phyloP scores from a whole-genome alignment of 2,888 invertebrate genomes.

The Temnothorax rugatulus region DNA sequence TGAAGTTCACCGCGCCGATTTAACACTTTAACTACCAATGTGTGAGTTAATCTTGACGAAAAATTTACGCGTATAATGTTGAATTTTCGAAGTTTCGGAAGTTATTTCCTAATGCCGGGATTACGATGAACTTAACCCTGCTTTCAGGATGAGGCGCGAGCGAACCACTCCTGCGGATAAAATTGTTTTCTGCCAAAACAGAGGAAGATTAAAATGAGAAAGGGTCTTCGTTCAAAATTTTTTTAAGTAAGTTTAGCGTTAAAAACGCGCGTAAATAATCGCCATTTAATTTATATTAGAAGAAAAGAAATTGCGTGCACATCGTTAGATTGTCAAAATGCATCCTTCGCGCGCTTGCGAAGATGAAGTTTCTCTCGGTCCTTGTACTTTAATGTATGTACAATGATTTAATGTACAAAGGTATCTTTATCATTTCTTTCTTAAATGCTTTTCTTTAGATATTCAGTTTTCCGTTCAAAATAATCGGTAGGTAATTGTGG shows the following conservation, averaged over 20 bases:
- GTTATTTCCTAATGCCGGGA: conserved; percentile 5
- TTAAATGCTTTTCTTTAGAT: background rate
- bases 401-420: background rate
- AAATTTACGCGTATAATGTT: conserved; percentile 21
- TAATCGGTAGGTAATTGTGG: background rate
- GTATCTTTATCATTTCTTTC: background rate
- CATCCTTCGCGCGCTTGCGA: background rate
- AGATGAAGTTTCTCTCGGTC: background rate
- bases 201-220: background rate
- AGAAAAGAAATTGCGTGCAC: background rate
- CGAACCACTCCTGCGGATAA: background rate
- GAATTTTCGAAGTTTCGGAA: background rate
- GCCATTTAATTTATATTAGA: background rate
- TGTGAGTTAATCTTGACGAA: background rate
- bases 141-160: background rate
- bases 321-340: background rate
- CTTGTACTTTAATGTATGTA: background rate
- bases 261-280: background rate
- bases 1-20: background rate
- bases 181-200: conserved; percentile 37
- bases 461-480: background rate
- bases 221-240: conserved; percentile 19
- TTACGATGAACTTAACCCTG: too few relatives aligned
- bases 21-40: background rate
- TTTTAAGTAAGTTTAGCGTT: background rate